Base-by-base conservation (phyloP, 2,888 invertebrate genomes). In the Choreutis nemorana region DNA sequence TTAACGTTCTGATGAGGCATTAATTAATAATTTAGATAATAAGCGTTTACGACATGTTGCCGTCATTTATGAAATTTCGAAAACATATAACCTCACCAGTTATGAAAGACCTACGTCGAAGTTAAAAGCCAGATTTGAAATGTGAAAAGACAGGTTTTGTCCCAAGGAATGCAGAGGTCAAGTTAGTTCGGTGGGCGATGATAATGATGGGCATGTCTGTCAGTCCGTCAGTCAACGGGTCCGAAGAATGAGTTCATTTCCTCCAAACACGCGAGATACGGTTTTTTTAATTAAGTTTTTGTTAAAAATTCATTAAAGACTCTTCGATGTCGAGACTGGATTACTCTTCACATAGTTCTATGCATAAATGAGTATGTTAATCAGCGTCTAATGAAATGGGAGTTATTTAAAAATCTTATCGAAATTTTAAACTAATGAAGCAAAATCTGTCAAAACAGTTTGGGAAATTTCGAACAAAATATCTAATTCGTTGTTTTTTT, bases 261-360 rank as follows among this genome's bases (percentile, higher is more conserved):
- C 77, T 77, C 67, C 66, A 67, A 68, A 65, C 72, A 67, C 62
- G 64, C 61, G 63, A 73, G 75, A 77, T 73, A 77, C 71, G 63
- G 68, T 75, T 75, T n/a, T n/a, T 78, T 78, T 77, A 78, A 78
- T 78, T 78, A 78, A 73, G 75, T 77, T 77, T 78, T 75, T 75
- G 75, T 73, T 77, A 66, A 67, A 75, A 78, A 72, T 66, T 71
- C 73, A 77, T 77, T 73, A 73, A 65, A 63, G 53, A 59, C 55
- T n/a, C 64, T 50, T 51, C 61, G 60, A 61, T 57, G 60, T 50
- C 55, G 58, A 50, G 51, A 52, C 51, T n/a, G 55, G 52, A 54
- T 53, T 56, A 50, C 50, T 58, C 31, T 52, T 59, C 51, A 49
- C 41, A 55, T 33, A 34, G 46, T 48, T 53, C 54, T 59, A 56